Evolutionary conservation across 1,140 invertebrate genomes (phyloP), one percentile per base, ranked within the genome.

Genomic region (Drosophila grimshawi): DNA sequence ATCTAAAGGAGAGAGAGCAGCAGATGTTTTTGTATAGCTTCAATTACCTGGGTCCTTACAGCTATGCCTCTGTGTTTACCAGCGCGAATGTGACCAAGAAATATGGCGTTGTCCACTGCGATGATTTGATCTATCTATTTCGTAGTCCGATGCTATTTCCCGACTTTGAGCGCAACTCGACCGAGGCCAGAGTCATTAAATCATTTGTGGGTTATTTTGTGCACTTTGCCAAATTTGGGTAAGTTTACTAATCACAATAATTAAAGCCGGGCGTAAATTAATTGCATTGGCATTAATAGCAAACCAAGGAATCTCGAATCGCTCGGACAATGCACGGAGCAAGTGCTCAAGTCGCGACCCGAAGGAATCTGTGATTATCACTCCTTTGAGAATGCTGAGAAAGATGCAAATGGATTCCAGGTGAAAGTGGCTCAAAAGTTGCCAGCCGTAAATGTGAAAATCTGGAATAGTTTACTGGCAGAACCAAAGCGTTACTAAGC

Each of bases 111-210:
- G 90, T 91, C 0, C 92, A 92, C 48, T 92, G 91, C 52, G 92
- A 92, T 73, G 92, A 92, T 75, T 56, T 92, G 4, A 76, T 92
- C 32, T 92, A 92, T 53, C 48, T 92, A 0, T 89, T 92, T 41
- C 80, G 82, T 3, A 85, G 90, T 56, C 92, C 92, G 2, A 7
- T 78, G 43, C 5, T 92, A 0, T 92, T 92, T 56, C 68, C 78
- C 0, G 91, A 92, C 52, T 92, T 92, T 37, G 48, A 65, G 4
- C 59, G 60, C 3, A 76, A 80, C 57, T 90, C 86, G 3, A 76
- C 77, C 1, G 80, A 92, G 49, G 80, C 91, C 1, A 45, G 61
- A 32, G 65, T 90, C 0, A 61, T 88, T 2, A 32, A 76, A 4
- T 59, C 69, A 0, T 76, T 90, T 53, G 89, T 92, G 0, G 59